phyloP scores from a whole-genome alignment of 2,113 vertebrate species.

The Phaethon lepturus region DNA sequence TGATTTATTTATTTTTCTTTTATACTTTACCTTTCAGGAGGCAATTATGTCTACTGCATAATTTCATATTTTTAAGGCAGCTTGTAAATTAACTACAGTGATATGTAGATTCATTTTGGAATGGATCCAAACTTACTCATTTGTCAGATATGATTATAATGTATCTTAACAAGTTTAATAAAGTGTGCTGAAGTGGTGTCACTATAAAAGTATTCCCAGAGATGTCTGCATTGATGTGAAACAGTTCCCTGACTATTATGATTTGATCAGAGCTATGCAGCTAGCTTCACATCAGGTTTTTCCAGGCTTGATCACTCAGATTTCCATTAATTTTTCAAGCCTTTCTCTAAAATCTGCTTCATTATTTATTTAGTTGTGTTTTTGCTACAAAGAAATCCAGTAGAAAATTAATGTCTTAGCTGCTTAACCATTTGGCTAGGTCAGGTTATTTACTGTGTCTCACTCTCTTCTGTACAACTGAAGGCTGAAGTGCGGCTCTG shows the following conservation, averaged over 20 bases:
- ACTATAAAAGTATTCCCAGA: slow-evolving; percentile 9
- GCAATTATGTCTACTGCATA: neutral
- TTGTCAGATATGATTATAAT: slow-evolving; percentile 55
- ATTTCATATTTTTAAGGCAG: slow-evolving; percentile 6
- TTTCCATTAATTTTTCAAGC: slow-evolving; percentile 69
- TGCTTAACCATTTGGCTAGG: neutral
- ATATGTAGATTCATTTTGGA: neutral
- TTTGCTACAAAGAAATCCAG: slow-evolving; percentile 37
- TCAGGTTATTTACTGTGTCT: neutral
- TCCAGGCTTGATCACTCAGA: slow-evolving; percentile 42
- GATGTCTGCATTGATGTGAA: slow-evolving; percentile 20
- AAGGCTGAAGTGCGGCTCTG: neutral
- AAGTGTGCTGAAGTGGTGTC: slow-evolving; percentile 35
- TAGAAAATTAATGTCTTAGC: neutral
- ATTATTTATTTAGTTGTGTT: slow-evolving; percentile 67
- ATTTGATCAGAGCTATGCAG: slow-evolving; percentile 47
- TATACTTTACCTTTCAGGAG: neutral
- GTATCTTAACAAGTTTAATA: slow-evolving; percentile 39
- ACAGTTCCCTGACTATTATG: slow-evolving; percentile 5
- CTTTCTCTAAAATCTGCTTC: slow-evolving; percentile 62
- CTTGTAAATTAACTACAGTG: neutral
- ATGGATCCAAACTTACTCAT: slow-evolving; percentile 5
- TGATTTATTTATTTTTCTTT: neutral
- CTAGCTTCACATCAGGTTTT: neutral
- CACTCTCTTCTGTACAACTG: neutral